Base-by-base conservation (phyloP, 1,140 invertebrate genomes). In the Bombyx mandarina region DNA sequence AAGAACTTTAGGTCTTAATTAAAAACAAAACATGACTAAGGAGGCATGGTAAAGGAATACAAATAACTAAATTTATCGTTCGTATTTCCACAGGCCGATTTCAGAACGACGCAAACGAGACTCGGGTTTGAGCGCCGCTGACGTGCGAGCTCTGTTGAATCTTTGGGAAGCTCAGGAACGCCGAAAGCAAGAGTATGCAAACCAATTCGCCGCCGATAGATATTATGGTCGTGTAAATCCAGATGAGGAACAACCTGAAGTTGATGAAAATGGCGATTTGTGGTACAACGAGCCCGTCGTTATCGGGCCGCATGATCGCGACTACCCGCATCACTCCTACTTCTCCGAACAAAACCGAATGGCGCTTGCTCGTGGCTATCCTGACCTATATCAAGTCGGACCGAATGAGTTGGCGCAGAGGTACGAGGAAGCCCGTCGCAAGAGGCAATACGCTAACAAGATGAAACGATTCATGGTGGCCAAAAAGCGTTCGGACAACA, bases 381-480 rank as follows among this genome's bases (percentile, higher is more conserved):
- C 82, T 43, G 78, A 84, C 22, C 69, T 85, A 26, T 82, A 84
- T 51, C 79, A 76, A 61, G 73, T 82, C 0, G 77, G 75, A 51
- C 75, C 84, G 3, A 77, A 80, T 52, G 84, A 88, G 68, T 62
- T 87, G 6, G 71, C 79, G 4, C 78, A 82, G 42, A 74, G 82
- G 43, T 86, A 85, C 56, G 79, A 88, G 55, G 86, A 89, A 46
- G 80, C 82, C 1, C 85, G 86, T 48, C 86, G 88, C 60, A 89
- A 89, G 64, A 77, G 84, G 62, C 82, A 87, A 63, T 88, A 88
- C 57, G 75, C 77, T 4, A 87, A 86, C 62, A 85, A 84, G 55
- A 78, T 85, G 73, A 89, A 89, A 63, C 71, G 88, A 9, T 89
- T 89, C 67, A 89, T 89, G 86, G 88, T 89, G 4, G 82, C 88